Conservation (phyloP, 2,797 vertebrate species). For the Anguilla obscura region DNA sequence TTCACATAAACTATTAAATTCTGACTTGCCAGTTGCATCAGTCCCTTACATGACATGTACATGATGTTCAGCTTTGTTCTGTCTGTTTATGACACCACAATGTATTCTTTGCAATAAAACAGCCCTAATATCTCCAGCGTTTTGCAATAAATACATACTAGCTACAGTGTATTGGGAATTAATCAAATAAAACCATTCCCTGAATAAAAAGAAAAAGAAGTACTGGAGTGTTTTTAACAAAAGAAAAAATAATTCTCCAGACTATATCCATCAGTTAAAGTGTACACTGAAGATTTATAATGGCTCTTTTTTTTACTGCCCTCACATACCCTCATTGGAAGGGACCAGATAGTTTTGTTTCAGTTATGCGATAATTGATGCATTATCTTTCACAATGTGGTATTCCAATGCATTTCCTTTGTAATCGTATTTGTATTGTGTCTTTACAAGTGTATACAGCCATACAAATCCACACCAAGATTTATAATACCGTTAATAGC, state of each 20-base stretch:
- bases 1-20: neutral
- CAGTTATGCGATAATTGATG: neutral
- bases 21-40: neutral
- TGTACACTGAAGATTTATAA: neutral
- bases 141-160: neutral
- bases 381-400: constrained; percentile 6
- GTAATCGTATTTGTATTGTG: constrained; percentile 11
- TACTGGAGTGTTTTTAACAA: neutral
- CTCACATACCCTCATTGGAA: neutral
- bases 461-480: neutral
- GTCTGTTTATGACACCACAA: neutral
- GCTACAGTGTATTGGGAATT: neutral
- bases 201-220: neutral
- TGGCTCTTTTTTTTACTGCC: neutral
- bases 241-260: neutral
- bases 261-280: neutral
- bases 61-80: neutral
- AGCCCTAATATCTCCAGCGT: neutral
- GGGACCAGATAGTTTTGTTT: neutral
- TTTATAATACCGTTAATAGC: neutral
- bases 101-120: neutral
- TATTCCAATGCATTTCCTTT: neutral
- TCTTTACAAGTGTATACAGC: neutral
- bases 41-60: neutral
- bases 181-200: neutral